phyloP scores from a whole-genome alignment of 2,113 vertebrate genomes.

The Prolemur simus region DNA sequence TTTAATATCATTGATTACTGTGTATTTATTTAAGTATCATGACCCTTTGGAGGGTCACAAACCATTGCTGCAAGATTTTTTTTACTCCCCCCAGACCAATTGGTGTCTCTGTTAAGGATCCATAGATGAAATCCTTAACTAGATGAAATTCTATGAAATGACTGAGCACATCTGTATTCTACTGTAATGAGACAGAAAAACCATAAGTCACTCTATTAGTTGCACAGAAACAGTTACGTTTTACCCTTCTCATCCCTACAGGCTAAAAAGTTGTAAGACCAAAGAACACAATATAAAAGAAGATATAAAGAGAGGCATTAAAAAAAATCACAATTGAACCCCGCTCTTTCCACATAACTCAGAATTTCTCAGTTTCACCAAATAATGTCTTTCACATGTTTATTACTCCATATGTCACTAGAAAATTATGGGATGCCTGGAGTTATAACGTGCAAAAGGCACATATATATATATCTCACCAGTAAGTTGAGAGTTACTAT shows the following conservation, averaged over 20 bases:
- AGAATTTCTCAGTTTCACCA: slow-evolving; percentile 42
- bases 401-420: slow-evolving; percentile 30
- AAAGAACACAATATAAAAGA: background rate
- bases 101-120: background rate
- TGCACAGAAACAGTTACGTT: background rate
- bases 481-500: slow-evolving; percentile 45
- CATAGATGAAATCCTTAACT: background rate
- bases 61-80: background rate
- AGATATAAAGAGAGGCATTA: background rate
- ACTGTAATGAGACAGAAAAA: slow-evolving; percentile 7
- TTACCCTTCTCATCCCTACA: background rate
- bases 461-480: slow-evolving; percentile 43
- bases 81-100: background rate
- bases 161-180: background rate
- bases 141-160: slow-evolving; percentile 31
- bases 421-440: background rate
- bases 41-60: background rate
- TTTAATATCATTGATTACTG: background rate
- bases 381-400: slow-evolving; percentile 72
- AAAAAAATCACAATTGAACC: background rate
- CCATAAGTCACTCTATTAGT: background rate
- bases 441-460: slow-evolving; percentile 3
- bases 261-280: background rate
- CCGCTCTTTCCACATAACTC: background rate
- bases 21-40: background rate